Evolutionary conservation across 2,797 vertebrate genomes (phyloP).

Genomic region (Agapornis canus): DNA sequence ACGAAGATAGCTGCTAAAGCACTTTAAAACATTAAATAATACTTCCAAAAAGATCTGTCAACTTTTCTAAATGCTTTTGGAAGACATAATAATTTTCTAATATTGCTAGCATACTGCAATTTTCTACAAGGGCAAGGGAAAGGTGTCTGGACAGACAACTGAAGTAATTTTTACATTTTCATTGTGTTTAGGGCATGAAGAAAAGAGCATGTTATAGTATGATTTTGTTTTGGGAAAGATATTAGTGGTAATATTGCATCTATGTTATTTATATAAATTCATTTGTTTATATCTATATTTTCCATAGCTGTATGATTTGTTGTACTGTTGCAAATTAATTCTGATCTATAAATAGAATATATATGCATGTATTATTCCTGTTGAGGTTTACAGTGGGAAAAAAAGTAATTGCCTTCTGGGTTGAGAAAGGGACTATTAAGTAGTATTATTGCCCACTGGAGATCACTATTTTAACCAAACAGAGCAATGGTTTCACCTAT

Average conservation of each 20-base stretch:
- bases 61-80: not conserved
- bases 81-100: not conserved
- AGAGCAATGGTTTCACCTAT: not conserved
- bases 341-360: not conserved
- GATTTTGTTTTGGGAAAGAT: not conserved
- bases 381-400: not conserved
- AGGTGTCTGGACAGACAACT: not conserved
- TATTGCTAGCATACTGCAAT: not conserved
- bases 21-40: slow-evolving; percentile 7
- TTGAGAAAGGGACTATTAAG: not conserved
- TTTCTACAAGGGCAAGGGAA: not conserved
- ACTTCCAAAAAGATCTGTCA: not conserved
- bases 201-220: not conserved
- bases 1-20: not conserved
- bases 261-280: not conserved
- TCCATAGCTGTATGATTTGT: not conserved
- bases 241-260: not conserved
- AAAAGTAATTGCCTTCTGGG: slow-evolving; percentile 1
- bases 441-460: not conserved
- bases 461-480: slow-evolving; percentile 38
- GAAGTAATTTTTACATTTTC: not conserved
- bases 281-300: not conserved
- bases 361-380: not conserved
- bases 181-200: not conserved
- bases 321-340: slow-evolving; percentile 6